Conservation (phyloP, 2,113 vertebrate species). For the Equus quagga region DNA sequence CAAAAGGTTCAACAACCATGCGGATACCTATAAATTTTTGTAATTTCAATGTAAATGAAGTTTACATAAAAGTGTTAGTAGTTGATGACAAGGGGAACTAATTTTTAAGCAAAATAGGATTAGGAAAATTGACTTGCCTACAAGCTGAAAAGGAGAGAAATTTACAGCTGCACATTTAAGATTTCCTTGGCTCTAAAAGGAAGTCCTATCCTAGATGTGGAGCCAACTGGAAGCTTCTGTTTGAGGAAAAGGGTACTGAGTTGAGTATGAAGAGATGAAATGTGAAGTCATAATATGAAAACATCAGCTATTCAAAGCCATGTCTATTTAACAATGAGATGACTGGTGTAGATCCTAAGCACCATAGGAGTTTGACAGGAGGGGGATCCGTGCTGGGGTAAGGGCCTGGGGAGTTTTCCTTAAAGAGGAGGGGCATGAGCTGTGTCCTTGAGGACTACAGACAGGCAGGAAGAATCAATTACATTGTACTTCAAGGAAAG, state of each 20-base stretch:
- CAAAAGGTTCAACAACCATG: background rate
- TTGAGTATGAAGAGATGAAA: background rate
- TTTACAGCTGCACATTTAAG: background rate
- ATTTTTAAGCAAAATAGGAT: background rate
- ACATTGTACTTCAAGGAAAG: background rate
- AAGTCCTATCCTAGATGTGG: background rate
- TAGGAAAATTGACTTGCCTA: background rate
- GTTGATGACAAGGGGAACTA: background rate
- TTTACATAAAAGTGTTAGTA: background rate
- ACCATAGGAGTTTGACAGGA: background rate
- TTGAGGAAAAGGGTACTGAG: background rate
- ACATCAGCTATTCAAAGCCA: background rate
- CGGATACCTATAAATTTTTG: background rate
- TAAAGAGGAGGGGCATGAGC: background rate
- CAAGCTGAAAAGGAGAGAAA: background rate
- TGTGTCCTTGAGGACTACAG: background rate
- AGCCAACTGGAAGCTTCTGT: background rate
- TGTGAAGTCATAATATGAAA: background rate
- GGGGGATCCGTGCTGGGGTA: fast-evolving
- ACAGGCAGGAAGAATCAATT: background rate
- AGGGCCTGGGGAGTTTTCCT: background rate
- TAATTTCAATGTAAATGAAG: background rate
- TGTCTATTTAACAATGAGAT: background rate
- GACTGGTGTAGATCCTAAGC: background rate
- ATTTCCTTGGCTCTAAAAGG: background rate